A percentile compares a stretch with the other conserved stretches of the same genome.
Evolutionary conservation across 2,888 invertebrate species (phyloP).

Genomic region (Drosophila mercatorum): DNA sequence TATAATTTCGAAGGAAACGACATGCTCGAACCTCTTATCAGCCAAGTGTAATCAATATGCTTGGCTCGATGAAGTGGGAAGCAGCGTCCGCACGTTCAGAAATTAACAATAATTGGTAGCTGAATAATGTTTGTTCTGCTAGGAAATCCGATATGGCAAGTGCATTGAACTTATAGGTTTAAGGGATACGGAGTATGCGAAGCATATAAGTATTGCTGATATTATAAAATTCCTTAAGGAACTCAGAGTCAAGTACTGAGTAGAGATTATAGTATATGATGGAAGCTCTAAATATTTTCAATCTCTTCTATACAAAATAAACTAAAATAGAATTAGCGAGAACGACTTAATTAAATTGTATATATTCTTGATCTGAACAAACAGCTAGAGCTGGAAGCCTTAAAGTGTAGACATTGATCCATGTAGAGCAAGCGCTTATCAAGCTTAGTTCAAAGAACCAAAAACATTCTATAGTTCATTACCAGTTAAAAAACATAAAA

Average conservation of each 20-base stretch:
- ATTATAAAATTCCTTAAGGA: too few relatives aligned
- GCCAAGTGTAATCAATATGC: slow-evolving; percentile 35
- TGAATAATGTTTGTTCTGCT: slow-evolving; percentile 14
- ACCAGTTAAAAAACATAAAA: not conserved
- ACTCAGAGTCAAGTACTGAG: too few relatives aligned
- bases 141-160: not conserved
- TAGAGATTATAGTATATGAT: not conserved
- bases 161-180: not conserved
- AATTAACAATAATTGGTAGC: slow-evolving; percentile 24
- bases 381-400: too few relatives aligned
- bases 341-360: too few relatives aligned
- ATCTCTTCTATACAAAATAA: not conserved
- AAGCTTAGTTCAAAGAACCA: not conserved
- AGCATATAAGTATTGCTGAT: too few relatives aligned
- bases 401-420: not conserved
- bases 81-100: not conserved
- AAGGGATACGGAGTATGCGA: too few relatives aligned
- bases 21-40: slow-evolving; percentile 26
- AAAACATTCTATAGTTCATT: too few relatives aligned
- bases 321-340: not conserved
- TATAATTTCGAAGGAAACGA: slow-evolving; percentile 31
- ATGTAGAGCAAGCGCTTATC: not conserved
- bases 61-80: not conserved
- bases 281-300: too few relatives aligned
- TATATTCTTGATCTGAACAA: too few relatives aligned